These are phyloP conservation scores for Intellagama lesueurii DNA, from an alignment of 2,797 vertebrate genomes.

Conservation along the genomic window DNA sequence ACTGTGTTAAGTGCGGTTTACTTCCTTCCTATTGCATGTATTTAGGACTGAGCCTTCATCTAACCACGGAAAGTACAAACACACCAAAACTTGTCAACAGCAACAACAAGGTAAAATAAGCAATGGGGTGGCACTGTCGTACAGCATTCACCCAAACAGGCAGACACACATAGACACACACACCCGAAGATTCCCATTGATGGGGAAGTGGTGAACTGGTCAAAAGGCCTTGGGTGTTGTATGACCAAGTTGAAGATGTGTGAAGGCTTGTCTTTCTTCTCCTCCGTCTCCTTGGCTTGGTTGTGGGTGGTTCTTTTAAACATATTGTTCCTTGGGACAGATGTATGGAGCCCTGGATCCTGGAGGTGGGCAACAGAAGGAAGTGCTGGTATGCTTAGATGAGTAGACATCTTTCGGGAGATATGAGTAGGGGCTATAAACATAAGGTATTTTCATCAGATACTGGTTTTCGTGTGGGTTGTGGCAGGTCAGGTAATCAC, in stretches of 20 bases:
- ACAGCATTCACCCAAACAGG: not conserved
- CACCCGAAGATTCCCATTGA: conserved; percentile 18
- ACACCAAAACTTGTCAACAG: conserved; percentile 19
- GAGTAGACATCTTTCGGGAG: conserved; percentile 83
- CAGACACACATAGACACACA: not conserved
- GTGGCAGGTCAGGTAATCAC: conserved; percentile 85
- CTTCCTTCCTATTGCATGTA: not conserved
- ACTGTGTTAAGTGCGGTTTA: not conserved
- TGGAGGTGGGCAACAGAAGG: conserved; percentile 79
- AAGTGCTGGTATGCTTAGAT: conserved; percentile 75
- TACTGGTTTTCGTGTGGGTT: conserved; percentile 77
- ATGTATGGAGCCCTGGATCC: conserved; percentile 80
- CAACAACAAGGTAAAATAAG: not conserved
- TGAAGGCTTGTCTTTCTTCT: not conserved
- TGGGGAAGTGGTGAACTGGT: not conserved
- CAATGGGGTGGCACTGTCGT: not conserved
- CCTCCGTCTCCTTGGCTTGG: conserved; percentile 28
- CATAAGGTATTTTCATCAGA: conserved; percentile 79
- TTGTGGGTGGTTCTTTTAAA: conserved; percentile 70
- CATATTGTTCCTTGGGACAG: conserved; percentile 87
- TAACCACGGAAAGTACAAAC: conserved; percentile 27
- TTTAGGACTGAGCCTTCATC: conserved; percentile 15
- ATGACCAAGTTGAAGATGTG: not conserved
- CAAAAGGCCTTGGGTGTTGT: conserved; percentile 52
- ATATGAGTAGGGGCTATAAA: conserved; percentile 80